Base-by-base conservation (phyloP, 35 echinoderm and acorn worm species). In the Apostichopus japonicus region DNA sequence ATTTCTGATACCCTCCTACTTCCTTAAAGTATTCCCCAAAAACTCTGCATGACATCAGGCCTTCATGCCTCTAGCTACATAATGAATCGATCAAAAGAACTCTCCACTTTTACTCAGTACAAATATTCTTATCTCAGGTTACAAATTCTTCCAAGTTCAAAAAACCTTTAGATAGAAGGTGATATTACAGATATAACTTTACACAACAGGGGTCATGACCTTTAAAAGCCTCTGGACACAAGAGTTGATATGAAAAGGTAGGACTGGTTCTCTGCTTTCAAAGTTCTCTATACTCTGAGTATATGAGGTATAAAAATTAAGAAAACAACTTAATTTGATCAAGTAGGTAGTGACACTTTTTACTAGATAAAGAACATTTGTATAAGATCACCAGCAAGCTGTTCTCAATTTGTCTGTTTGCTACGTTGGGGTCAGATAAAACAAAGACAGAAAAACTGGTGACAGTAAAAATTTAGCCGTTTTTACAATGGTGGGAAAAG, bases 121-220 rank as follows among this genome's bases (percentile, higher is more conserved):
- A 83, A 83, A 83, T 83, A 33, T 83, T 33, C 79, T 15, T 55
- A 83, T 83, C 79, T 83, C 79, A 54, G 51, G n/a, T 54, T 83
- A 54, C 79, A 33, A 44, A 15, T 54, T 55, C 79, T 5, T 4
- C 33, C 17, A 44, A n/a, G 14, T 79, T 83, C 79, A 54, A 6
- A 9, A 54, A 44, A 16, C n/a, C 11, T 54, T 53, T 55, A n/a
- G 10, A 83, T 10, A 67, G 63, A 17, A 44, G 33, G 33, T 44
- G 33, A 44, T 44, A 44, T 44, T 17, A 67, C 63, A 67, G 63
- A 19, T 11, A 19, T 83, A 54, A 83, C 21, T 52, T 83, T 44
- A 44, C 79, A 83, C 79, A 54, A 83, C 44, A 83, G 79, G n/a
- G 79, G 79, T 83, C 5, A 54, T 83, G 79, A 83, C 79, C 24